Evolutionary conservation across 2,888 invertebrate genomes (phyloP), one percentile per base, ranked within the genome.

Genomic region (Cosmorhoe ocellata): DNA sequence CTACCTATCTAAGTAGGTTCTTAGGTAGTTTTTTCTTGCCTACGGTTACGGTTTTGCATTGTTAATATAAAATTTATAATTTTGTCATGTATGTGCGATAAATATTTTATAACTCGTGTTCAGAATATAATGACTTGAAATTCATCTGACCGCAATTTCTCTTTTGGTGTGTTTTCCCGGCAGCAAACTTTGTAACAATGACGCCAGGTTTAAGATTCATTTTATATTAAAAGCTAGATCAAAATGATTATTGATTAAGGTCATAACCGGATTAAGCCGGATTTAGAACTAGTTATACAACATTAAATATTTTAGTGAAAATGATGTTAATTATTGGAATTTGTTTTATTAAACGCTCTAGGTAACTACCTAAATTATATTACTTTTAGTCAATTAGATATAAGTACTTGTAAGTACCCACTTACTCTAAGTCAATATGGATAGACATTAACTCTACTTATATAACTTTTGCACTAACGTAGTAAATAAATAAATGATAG

Each of bases 91-190:
- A 45, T n/a, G 11, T n/a, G 8, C n/a, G 8, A 24, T 38, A 45
- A 45, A 45, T 38, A 44, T 36, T 36, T 44, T 44, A 30, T 7
- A 24, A 7, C 24, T 6, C 41, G 41, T 36, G 44, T 10, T 36
- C 10, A 18, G 12, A 38, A 38, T 10, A 14, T 7, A 45, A 31
- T 32, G 14, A 12, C 31, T 12, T 11, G 12, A 33, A 27, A 11
- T 33, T 13, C 11, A 34, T 11, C 18, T 39, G 50, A 43, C 49
- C 56, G 24, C 39, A 50, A 50, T 56, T 57, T 57, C 57, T 48
- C 57, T 57, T 57, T 56, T 36, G 44, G 12, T 38, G 49, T 51
- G 13, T 43, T 40, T 45, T 42, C 53, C 50, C 53, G 36, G 13
- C 7, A 14, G 14, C 33, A 32, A 13, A 32, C 32, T 8, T 2